Percentiles rank a stretch among this genome's conserved stretches.
Evolutionary conservation across 1,140 invertebrate genomes (phyloP).

Genomic region (Antheraea mylitta): DNA sequence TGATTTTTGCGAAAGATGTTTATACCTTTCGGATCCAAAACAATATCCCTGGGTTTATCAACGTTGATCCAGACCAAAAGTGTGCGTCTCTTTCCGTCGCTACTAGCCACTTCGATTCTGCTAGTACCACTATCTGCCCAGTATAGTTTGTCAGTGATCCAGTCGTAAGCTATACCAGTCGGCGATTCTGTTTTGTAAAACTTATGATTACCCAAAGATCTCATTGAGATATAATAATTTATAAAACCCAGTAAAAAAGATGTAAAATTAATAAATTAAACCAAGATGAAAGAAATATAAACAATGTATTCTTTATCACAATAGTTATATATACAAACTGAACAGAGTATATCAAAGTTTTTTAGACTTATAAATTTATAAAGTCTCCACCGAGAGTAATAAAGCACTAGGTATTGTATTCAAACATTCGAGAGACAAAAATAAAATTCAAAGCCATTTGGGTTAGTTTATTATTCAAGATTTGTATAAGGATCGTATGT

Average conservation of each 20-base stretch:
- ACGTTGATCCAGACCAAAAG: constrained; percentile 89
- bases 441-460: no score
- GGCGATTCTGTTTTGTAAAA: constrained; percentile 79
- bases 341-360: no score
- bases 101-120: constrained; percentile 89
- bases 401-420: no score
- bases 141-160: constrained; percentile 92
- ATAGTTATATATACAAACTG: no score
- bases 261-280: neutral
- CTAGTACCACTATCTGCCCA: constrained; percentile 92
- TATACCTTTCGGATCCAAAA: constrained; percentile 87
- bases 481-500: no score
- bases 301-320: neutral
- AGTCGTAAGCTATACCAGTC: constrained; percentile 90
- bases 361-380: no score
- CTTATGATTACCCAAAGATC: neutral
- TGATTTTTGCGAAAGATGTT: neutral
- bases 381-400: no score
- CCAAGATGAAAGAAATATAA: neutral
- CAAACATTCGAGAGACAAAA: no score
- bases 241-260: no score
- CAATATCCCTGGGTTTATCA: constrained; percentile 91
- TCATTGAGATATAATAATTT: neutral
- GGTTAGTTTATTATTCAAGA: no score
- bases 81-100: constrained; percentile 87